Conservation (phyloP, 2,888 invertebrate genomes). For the Melolontha melolontha region DNA sequence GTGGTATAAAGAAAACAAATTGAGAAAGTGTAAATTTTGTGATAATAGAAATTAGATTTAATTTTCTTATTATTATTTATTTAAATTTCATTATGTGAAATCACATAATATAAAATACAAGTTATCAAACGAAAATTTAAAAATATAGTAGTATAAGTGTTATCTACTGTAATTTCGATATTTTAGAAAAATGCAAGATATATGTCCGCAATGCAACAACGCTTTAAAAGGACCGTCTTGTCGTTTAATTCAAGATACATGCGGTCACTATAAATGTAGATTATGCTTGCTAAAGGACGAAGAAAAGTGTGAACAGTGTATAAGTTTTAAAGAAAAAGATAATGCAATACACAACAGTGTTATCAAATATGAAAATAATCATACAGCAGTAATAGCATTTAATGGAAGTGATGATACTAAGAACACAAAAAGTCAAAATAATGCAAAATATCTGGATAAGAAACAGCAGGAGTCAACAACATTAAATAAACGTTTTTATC, state of each 20-base stretch:
- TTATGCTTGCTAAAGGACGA: slow-evolving; percentile 77
- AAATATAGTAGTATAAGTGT: too few relatives aligned
- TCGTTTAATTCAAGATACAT: slow-evolving; percentile 78
- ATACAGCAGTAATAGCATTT: slow-evolving; percentile 25
- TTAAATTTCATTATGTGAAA: too few relatives aligned
- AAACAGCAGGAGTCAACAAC: slow-evolving; percentile 9
- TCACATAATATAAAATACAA: too few relatives aligned
- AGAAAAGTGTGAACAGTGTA: slow-evolving; percentile 73
- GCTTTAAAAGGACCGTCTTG: slow-evolving; percentile 65
- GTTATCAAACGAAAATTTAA: too few relatives aligned
- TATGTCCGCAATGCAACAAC: slow-evolving; percentile 44
- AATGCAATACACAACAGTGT: slow-evolving; percentile 29
- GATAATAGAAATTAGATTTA: too few relatives aligned
- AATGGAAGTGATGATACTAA: slow-evolving; percentile 30
- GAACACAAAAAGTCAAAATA: slow-evolving; percentile 6
- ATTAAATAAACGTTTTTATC: slow-evolving; percentile 49
- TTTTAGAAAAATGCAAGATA: slow-evolving; percentile 37
- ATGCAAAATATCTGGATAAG: slow-evolving; percentile 5
- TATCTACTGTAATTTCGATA: not conserved
- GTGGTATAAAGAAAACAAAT: too few relatives aligned
- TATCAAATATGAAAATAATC: slow-evolving; percentile 43
- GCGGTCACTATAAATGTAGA: slow-evolving; percentile 83
- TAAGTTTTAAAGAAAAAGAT: slow-evolving; percentile 43
- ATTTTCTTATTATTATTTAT: too few relatives aligned
- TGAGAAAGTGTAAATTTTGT: too few relatives aligned